These are phyloP conservation scores for Euplexia lucipara DNA, from an alignment of 2,888 invertebrate species.

Conservation along the genomic window DNA sequence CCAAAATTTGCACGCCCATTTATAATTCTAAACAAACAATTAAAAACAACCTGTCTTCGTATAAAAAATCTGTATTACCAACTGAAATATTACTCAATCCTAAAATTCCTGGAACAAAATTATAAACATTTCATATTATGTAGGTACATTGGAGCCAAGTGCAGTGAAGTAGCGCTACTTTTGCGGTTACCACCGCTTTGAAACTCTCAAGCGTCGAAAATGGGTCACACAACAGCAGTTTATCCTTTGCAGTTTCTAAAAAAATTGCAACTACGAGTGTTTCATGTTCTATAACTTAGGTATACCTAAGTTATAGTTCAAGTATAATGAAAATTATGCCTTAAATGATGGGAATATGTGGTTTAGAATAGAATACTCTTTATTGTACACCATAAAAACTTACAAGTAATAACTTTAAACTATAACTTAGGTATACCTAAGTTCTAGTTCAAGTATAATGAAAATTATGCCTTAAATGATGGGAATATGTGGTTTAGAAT, in stretches of 20 bases:
- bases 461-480: too few relatives aligned
- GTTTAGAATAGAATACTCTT: too few relatives aligned
- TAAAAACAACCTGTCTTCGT: neutral
- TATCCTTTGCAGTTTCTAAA: conserved; percentile 31
- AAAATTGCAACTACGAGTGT: conserved; percentile 5
- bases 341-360: too few relatives aligned
- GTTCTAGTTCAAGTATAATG: too few relatives aligned
- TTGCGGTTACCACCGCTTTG: conserved; percentile 44
- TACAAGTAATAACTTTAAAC: too few relatives aligned
- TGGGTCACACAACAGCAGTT: conserved; percentile 49
- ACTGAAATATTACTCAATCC: neutral
- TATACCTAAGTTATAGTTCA: neutral
- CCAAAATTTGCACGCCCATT: neutral
- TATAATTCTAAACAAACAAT: neutral
- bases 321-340: too few relatives aligned
- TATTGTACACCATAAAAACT: too few relatives aligned
- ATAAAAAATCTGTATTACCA: neutral
- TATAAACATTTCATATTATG: conserved; percentile 29
- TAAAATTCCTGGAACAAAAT: conserved; percentile 8
- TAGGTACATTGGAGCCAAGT: conserved; percentile 26
- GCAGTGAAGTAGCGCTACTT: conserved; percentile 44
- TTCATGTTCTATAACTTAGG: neutral
- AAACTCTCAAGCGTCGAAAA: conserved; percentile 42
- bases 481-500: too few relatives aligned
- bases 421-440: too few relatives aligned